Evolutionary conservation across 1,140 invertebrate genomes (phyloP).

Genomic region (Lanistes nyassanus): DNA sequence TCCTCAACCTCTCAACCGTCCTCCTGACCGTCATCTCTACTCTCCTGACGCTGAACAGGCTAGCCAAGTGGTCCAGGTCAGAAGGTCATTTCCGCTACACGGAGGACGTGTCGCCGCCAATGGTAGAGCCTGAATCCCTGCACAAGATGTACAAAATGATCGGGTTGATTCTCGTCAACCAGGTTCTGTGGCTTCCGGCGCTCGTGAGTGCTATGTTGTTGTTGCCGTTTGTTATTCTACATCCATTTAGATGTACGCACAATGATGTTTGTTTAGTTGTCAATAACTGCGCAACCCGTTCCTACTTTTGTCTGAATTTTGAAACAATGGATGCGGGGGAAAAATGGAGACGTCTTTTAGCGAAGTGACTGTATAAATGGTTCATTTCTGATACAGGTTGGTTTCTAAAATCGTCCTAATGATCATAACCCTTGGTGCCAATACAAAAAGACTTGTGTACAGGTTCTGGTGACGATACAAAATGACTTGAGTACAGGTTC

Average conservation of each 20-base stretch:
- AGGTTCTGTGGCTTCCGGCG: constrained; percentile 42
- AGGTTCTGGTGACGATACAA: constrained; percentile 52
- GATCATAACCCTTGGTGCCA: too few relatives aligned
- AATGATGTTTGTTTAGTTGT: too few relatives aligned
- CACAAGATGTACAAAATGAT: constrained; percentile 10
- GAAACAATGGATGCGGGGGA: too few relatives aligned
- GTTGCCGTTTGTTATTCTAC: too few relatives aligned
- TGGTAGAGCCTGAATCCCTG: neutral
- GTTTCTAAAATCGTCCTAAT: too few relatives aligned
- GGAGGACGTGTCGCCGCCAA: neutral
- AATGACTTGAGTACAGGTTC: constrained; percentile 40
- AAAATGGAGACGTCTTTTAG: too few relatives aligned
- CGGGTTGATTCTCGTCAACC: constrained; percentile 28
- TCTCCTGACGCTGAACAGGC: neutral
- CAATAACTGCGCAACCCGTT: too few relatives aligned
- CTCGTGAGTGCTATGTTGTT: too few relatives aligned
- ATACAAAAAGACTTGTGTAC: constrained; percentile 5
- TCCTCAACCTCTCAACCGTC: constrained; percentile 25
- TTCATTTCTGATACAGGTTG: too few relatives aligned
- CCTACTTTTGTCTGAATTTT: too few relatives aligned
- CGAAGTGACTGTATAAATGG: too few relatives aligned
- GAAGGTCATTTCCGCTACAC: constrained; percentile 8
- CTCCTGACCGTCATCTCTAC: neutral
- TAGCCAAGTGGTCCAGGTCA: neutral
- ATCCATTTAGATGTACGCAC: too few relatives aligned